A percentile compares a stretch with the other conserved stretches of the same genome.
Evolutionary conservation across 2,113 vertebrate genomes (phyloP).

Genomic region (Mesitornis unicolor): DNA sequence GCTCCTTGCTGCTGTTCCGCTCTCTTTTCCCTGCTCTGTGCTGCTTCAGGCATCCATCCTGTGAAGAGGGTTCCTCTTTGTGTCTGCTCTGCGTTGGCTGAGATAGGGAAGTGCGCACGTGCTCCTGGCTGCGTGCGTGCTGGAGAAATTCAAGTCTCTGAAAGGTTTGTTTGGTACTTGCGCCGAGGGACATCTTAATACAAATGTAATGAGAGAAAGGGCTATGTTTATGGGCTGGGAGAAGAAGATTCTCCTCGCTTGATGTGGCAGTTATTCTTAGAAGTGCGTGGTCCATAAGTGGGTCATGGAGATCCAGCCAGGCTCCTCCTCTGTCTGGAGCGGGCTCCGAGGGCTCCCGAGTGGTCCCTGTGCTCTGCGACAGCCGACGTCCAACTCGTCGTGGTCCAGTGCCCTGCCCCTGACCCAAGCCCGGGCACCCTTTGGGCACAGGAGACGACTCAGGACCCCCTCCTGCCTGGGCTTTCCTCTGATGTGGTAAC

Average conservation of each 20-base stretch:
- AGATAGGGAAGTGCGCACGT: not conserved
- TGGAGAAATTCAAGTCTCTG: not conserved
- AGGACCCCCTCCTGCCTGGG: not conserved
- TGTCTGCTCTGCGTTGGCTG: not conserved
- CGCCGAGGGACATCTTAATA: not conserved
- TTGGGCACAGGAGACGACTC: not conserved
- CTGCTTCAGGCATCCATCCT: not conserved
- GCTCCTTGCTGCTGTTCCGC: not conserved
- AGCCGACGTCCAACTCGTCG: accelerated
- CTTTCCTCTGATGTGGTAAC: not conserved
- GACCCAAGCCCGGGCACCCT: too few relatives aligned
- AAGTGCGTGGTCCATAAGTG: constrained; percentile 41
- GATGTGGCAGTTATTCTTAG: constrained; percentile 63
- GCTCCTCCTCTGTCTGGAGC: constrained; percentile 45
- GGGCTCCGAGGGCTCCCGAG: not conserved
- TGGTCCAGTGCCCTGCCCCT: not conserved
- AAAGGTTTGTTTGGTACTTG: not conserved
- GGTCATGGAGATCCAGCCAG: constrained; percentile 42
- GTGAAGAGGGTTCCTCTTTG: not conserved
- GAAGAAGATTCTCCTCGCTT: constrained; percentile 20
- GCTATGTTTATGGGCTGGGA: not conserved
- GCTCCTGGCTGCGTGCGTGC: not conserved
- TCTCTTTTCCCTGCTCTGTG: not conserved
- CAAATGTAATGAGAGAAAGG: constrained; percentile 34
- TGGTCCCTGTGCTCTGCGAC: not conserved